Conservation (phyloP, 64 coral and sea anemone genomes). For the Pocillopora verrucosa region DNA sequence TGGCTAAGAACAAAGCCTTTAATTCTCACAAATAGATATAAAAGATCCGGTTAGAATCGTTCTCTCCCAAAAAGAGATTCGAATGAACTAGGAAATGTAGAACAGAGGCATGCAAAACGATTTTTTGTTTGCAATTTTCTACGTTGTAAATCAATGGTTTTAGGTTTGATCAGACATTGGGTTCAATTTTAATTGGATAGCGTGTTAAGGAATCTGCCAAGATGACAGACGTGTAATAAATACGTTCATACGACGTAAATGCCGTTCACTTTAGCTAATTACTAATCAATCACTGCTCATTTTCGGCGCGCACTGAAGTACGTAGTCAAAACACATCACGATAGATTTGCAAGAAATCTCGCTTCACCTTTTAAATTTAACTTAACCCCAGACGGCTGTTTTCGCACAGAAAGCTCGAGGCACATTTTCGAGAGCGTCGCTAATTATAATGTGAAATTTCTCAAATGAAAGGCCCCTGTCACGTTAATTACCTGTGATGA, state of each 20-base stretch:
- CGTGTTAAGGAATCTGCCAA: not conserved
- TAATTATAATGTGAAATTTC: not conserved
- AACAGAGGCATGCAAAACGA: no score
- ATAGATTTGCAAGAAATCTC: not conserved
- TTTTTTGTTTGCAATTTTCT: no score
- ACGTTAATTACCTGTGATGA: not conserved
- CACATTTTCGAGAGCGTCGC: not conserved
- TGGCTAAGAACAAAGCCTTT: no score
- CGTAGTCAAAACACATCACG: not conserved
- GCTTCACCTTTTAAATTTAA: not conserved
- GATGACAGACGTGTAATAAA: constrained; percentile 26
- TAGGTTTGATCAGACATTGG: not conserved
- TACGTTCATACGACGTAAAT: constrained; percentile 23
- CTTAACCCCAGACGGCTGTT: not conserved
- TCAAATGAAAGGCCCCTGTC: not conserved
- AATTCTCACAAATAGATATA: no score
- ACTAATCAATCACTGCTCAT: constrained; percentile 19
- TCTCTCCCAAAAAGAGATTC: no score
- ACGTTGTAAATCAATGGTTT: no score
- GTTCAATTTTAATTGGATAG: not conserved
- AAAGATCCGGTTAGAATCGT: no score
- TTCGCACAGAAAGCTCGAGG: not conserved
- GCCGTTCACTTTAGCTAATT: constrained; percentile 15
- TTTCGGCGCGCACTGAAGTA: not conserved
- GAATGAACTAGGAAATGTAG: no score